phyloP scores from a whole-genome alignment of 2,888 invertebrate species.

The Lepidocyrtinus sp. region DNA sequence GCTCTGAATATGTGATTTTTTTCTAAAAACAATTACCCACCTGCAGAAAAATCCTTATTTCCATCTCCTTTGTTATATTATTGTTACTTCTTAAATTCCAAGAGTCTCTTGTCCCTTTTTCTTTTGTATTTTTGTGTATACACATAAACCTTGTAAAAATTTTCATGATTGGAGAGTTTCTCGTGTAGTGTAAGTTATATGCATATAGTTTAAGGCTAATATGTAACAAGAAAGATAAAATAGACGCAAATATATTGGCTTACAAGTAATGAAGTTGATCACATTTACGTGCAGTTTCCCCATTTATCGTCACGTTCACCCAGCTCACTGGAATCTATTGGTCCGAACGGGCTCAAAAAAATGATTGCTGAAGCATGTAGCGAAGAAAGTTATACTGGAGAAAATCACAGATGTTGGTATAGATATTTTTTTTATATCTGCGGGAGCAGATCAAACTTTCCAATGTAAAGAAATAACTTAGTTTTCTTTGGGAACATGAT shows the following conservation, averaged over 20 bases:
- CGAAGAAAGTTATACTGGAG: neutral
- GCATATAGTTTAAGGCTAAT: slow-evolving; percentile 37
- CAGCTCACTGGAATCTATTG: neutral
- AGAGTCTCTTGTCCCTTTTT: slow-evolving; percentile 3
- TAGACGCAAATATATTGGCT: slow-evolving; percentile 47
- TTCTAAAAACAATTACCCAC: too few species aligned
- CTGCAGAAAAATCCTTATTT: too few species aligned
- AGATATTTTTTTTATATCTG: neutral
- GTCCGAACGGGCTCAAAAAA: neutral
- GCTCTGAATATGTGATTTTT: too few species aligned
- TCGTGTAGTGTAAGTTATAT: too few species aligned
- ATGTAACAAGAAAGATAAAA: slow-evolving; percentile 50
- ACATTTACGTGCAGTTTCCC: neutral
- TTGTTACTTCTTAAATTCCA: neutral
- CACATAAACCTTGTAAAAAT: slow-evolving; percentile 4
- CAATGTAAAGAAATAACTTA: neutral
- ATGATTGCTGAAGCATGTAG: neutral
- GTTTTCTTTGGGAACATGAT: neutral
- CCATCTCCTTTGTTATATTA: too few species aligned
- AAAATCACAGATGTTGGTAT: neutral
- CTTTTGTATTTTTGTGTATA: too few species aligned
- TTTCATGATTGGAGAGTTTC: too few species aligned
- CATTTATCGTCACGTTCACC: slow-evolving; percentile 21
- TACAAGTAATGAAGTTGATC: slow-evolving; percentile 51
- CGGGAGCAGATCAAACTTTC: neutral